Evolutionary conservation across 2,113 vertebrate species (phyloP).

Genomic region (Myrmecophaga tridactyla): DNA sequence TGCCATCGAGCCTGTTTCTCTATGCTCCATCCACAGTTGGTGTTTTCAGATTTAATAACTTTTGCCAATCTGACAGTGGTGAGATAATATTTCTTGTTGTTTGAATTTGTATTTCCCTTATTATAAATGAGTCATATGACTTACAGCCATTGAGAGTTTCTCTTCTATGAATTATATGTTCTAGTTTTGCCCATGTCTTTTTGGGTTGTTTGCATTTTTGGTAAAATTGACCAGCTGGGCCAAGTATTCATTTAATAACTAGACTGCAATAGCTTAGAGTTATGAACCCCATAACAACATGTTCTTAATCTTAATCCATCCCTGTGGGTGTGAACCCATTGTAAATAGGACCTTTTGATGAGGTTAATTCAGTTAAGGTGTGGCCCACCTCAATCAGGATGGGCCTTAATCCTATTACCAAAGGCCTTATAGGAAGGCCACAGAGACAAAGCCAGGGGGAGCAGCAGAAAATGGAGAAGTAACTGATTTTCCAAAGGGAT

Average conservation of each 20-base stretch:
- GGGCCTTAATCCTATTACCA: too few species aligned
- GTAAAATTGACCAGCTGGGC: background rate
- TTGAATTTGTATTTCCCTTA: background rate
- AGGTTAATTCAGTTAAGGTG: too few species aligned
- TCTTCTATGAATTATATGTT: background rate
- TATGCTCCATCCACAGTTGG: background rate
- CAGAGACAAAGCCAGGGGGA: too few species aligned
- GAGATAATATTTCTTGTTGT: background rate
- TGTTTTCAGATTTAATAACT: background rate
- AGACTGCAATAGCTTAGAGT: background rate
- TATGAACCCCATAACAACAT: too few species aligned
- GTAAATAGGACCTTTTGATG: too few species aligned
- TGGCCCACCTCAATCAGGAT: too few species aligned
- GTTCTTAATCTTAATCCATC: too few species aligned
- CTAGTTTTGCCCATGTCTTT: background rate
- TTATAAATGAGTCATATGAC: background rate
- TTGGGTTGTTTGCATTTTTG: background rate
- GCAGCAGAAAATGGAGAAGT: background rate
- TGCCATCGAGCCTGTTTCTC: background rate
- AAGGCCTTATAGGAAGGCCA: too few species aligned
- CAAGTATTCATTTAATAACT: background rate
- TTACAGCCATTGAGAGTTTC: background rate
- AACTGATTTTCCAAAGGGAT: slow-evolving; percentile 21
- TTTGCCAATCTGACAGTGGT: background rate
- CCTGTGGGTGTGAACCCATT: too few species aligned